phyloP scores from a whole-genome alignment of 2,888 invertebrate genomes.

The Melieria picta region DNA sequence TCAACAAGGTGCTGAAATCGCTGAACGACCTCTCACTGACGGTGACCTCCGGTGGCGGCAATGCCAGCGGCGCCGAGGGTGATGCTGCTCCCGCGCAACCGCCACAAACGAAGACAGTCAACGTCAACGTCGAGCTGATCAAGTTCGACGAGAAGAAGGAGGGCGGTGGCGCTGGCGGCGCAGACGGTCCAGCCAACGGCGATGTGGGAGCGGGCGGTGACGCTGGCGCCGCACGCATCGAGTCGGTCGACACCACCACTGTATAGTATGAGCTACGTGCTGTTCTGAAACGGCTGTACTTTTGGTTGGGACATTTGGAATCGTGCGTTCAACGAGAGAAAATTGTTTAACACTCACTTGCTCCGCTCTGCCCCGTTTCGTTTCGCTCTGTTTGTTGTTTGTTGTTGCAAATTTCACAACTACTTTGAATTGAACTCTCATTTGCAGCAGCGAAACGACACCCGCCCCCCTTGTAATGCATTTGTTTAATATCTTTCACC shows the following conservation, averaged over 20 bases:
- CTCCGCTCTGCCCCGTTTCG: conserved; percentile 14
- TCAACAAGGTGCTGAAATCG: conserved; percentile 62
- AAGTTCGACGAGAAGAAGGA: conserved; percentile 55
- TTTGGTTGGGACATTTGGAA: conserved; percentile 62
- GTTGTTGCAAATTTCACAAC: background rate
- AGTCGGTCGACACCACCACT: conserved; percentile 64
- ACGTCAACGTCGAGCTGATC: conserved; percentile 60
- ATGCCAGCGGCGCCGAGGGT: conserved; percentile 46
- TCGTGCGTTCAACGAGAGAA: conserved; percentile 60
- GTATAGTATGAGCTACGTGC: conserved; percentile 64
- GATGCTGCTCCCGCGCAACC: conserved; percentile 41
- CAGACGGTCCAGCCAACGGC: conserved; percentile 36
- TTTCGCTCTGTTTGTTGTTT: conserved; percentile 35
- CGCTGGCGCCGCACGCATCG: conserved; percentile 56
- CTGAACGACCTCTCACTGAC: conserved; percentile 62
- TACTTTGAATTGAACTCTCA: too few species aligned
- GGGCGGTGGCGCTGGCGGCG: conserved; percentile 36
- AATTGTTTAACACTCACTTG: conserved; percentile 47
- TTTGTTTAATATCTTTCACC: conserved; percentile 13
- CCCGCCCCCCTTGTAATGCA: conserved; percentile 14
- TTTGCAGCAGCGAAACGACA: background rate
- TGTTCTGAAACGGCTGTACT: conserved; percentile 63
- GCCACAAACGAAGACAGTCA: conserved; percentile 46
- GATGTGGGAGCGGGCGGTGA: conserved; percentile 49
- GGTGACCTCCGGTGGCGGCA: conserved; percentile 49